These are phyloP conservation scores for Neofelis nebulosa DNA, from an alignment of 2,113 vertebrate species.

Conservation along the genomic window DNA sequence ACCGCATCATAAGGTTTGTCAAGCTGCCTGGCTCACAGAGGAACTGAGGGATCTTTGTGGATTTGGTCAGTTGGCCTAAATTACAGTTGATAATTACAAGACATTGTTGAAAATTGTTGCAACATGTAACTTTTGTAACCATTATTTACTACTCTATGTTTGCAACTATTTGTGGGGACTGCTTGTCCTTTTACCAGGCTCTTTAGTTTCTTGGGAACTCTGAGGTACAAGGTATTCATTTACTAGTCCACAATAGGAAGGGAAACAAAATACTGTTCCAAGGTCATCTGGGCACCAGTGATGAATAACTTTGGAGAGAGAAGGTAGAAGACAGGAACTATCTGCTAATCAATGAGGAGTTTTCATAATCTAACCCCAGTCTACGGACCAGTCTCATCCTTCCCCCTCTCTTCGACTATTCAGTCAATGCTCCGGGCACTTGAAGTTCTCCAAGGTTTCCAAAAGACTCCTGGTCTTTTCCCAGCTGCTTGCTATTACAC, in stretches of 20 bases:
- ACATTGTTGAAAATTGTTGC: conserved; percentile 29
- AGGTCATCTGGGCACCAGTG: background rate
- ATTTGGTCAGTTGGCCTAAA: background rate
- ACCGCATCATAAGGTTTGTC: too few species aligned
- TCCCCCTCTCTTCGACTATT: background rate
- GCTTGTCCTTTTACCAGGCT: background rate
- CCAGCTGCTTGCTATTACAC: too few species aligned
- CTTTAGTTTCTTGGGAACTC: background rate
- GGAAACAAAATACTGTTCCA: background rate
- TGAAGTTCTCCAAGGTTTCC: background rate
- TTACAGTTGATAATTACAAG: conserved; percentile 30
- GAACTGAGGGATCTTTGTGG: background rate
- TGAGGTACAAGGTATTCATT: background rate
- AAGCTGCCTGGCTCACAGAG: background rate
- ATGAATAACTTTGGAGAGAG: background rate
- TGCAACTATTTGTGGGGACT: background rate
- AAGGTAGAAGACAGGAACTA: background rate
- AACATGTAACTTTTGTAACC: conserved; percentile 48
- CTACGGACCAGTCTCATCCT: background rate
- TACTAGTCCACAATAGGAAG: background rate
- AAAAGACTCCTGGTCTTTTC: background rate
- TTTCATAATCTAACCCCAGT: background rate
- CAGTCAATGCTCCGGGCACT: background rate
- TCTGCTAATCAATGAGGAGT: background rate
- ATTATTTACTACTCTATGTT: background rate